These are phyloP conservation scores for Plebejus melissa DNA, from an alignment of 2,888 invertebrate species.

Conservation along the genomic window DNA sequence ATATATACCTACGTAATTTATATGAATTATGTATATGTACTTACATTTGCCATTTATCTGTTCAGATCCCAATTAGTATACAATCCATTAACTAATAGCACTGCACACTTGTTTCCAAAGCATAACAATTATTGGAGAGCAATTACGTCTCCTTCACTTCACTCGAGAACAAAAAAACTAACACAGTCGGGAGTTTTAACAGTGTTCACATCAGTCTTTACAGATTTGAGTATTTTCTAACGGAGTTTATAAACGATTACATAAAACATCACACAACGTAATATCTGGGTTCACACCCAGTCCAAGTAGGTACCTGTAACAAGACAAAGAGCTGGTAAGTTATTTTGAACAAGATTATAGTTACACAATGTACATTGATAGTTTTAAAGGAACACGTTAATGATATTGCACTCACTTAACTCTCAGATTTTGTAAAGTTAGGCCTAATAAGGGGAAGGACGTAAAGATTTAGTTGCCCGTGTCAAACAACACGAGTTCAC, in stretches of 20 bases:
- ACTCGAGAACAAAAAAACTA: slow-evolving; percentile 52
- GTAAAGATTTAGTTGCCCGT: slow-evolving; percentile 55
- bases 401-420: slow-evolving; percentile 54
- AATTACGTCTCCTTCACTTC: slow-evolving; percentile 53
- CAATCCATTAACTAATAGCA: slow-evolving; percentile 63
- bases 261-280: slow-evolving; percentile 71
- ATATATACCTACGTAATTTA: not conserved
- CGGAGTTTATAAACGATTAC: slow-evolving; percentile 59
- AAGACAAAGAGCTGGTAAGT: slow-evolving; percentile 73
- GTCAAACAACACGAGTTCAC: slow-evolving; percentile 45
- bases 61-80: slow-evolving; percentile 57
- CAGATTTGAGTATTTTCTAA: slow-evolving; percentile 35
- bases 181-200: slow-evolving; percentile 50
- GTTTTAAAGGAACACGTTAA: slow-evolving; percentile 36
- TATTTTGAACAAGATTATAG: slow-evolving; percentile 42
- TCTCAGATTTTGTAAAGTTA: slow-evolving; percentile 53
- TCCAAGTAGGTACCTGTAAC: slow-evolving; percentile 75
- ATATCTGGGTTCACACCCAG: slow-evolving; percentile 76
- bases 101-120: slow-evolving; percentile 60
- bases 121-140: slow-evolving; percentile 54
- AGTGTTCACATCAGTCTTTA: slow-evolving; percentile 42
- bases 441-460: slow-evolving; percentile 65
- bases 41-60: slow-evolving; percentile 65
- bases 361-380: slow-evolving; percentile 28
- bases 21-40: slow-evolving; percentile 41